Base-by-base conservation (phyloP, 2,113 vertebrate genomes). In the Sterrhoptilus dennistouni region DNA sequence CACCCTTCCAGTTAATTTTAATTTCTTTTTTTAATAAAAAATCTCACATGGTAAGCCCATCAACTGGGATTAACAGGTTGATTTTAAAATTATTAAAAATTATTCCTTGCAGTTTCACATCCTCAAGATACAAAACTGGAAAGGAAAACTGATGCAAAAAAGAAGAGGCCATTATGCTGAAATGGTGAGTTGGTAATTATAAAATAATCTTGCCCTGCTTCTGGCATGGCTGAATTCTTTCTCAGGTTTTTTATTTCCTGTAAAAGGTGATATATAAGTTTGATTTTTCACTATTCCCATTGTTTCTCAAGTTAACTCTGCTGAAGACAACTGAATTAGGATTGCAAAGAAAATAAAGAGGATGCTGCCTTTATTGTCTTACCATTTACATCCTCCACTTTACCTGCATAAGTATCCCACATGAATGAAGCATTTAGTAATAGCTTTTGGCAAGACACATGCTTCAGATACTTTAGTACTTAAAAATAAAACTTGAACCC, bases 1-100 rank as follows among this genome's bases (percentile, higher is more conserved):
- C 22, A 71, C 68, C 12, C 13, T 50, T 53, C 79, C 22, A 44
- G 14, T 53, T 89, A 77, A 31, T 75, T 27, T 49, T 14, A 16
- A 1, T 19, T 25, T 29, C 53, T 77, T 28, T 60, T 72, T 27
- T 78, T 13, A 29, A 47, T 28, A 52, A 60, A 53, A 80, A 68
- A 53, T 45, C 22, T 79, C n/a, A 42, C 31, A 59, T 33, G 33
- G 28, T 66, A 65, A 80, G 38, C 47, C 28, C 10, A 63, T 19
- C 25, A 68, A 36, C 36, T 64, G 24, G 47, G 22, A 68, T 23
- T 45, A 71, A 40, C 7, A 36, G 3, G 17, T 35, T 35, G 2
- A n/a, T 75, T 76, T 87, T 40, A 28, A 88, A 95, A 47, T 49
- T 60, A 68, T 79, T 83, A 54, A 23, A 86, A 94, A 64, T 57